phyloP scores from a whole-genome alignment of 2,888 invertebrate species.

The Folsomia manolachei region DNA sequence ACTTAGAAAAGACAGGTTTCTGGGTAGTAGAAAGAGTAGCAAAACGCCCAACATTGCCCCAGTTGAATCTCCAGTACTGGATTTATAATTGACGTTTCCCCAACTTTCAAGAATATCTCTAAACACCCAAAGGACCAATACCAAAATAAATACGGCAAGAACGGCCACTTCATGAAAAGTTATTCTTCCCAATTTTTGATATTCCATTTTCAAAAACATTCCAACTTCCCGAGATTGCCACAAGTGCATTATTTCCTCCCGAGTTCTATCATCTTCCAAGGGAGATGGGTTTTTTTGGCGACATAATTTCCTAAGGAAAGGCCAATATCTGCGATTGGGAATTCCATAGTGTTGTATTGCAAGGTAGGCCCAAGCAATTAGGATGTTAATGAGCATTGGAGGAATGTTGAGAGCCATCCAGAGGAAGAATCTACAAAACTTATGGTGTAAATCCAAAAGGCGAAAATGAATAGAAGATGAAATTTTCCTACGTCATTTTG shows the following conservation, averaged over 20 bases:
- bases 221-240: slow-evolving; percentile 26
- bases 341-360: slow-evolving; percentile 38
- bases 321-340: slow-evolving; percentile 21
- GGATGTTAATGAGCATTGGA: slow-evolving; percentile 40
- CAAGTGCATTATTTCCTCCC: not conserved
- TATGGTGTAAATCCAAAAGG: too few relatives aligned
- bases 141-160: slow-evolving; percentile 23
- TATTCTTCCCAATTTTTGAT: slow-evolving; percentile 38
- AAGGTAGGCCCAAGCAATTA: slow-evolving; percentile 45
- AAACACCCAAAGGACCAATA: slow-evolving; percentile 35
- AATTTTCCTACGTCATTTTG: slow-evolving; percentile 34
- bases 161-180: slow-evolving; percentile 40
- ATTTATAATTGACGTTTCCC: slow-evolving; percentile 13
- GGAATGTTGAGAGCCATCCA: slow-evolving; percentile 47
- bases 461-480: too few relatives aligned
- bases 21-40: slow-evolving; percentile 39
- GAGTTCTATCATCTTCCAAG: not conserved
- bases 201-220: slow-evolving; percentile 27
- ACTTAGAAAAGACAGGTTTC: slow-evolving; percentile 25
- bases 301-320: not conserved
- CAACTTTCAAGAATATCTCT: slow-evolving; percentile 39
- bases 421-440: slow-evolving; percentile 36
- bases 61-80: slow-evolving; percentile 32
- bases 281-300: too few relatives aligned
- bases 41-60: slow-evolving; percentile 32